Percentiles rank a stretch among this genome's conserved stretches.
phyloP scores from a whole-genome alignment of 2,113 vertebrate species.

The Rhipidura dahli region DNA sequence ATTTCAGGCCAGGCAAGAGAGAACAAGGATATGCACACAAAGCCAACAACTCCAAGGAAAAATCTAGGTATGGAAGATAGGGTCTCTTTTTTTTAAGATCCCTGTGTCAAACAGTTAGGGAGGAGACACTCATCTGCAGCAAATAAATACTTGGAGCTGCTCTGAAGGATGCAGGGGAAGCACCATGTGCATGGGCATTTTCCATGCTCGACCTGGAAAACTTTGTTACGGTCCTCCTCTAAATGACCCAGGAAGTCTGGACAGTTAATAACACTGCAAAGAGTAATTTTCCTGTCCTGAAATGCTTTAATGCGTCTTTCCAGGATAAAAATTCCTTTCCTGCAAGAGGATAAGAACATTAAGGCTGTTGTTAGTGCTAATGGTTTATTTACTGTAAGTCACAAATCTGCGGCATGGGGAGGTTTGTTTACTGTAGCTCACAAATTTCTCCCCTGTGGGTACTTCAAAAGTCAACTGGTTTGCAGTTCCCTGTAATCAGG shows the following conservation, averaged over 20 bases:
- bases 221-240: background rate
- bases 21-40: background rate
- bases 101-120: background rate
- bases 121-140: background rate
- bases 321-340: conserved; percentile 37
- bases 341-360: conserved; percentile 14
- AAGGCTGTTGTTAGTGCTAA: background rate
- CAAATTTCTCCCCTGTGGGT: background rate
- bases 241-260: background rate
- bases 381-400: conserved; percentile 28
- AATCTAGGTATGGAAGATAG: background rate
- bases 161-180: background rate
- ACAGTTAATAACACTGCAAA: background rate
- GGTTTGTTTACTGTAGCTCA: conserved; percentile 13
- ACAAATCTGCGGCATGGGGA: background rate
- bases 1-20: background rate
- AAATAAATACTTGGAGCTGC: background rate
- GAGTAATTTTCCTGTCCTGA: background rate
- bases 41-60: background rate
- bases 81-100: background rate
- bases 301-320: background rate
- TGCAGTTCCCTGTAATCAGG: background rate
- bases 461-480: background rate
- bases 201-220: background rate
- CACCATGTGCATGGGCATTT: background rate